phyloP scores from a whole-genome alignment of 1,140 invertebrate genomes.

The Sarcophaga peregrina region DNA sequence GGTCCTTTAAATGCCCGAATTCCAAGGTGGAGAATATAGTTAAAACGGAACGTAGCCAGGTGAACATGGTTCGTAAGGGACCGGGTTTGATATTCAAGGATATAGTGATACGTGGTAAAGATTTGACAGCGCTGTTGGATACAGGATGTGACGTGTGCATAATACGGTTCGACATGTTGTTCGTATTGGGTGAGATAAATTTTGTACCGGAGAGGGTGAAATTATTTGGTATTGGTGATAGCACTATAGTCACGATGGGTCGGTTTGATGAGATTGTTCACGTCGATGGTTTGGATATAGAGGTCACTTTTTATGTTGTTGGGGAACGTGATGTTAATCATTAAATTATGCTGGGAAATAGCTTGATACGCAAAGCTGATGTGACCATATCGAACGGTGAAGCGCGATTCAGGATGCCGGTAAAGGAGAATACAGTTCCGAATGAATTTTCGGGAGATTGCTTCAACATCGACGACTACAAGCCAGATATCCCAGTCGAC shows the following conservation, averaged over 20 bases:
- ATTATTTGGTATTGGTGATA: neutral
- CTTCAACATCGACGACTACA: neutral
- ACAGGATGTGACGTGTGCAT: neutral
- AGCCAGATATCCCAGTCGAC: too few species aligned
- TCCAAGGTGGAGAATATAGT: neutral
- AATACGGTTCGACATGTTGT: neutral
- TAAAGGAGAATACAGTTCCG: neutral
- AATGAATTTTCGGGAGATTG: neutral
- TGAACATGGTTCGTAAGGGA: neutral
- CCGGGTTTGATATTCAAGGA: neutral
- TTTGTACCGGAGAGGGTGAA: neutral
- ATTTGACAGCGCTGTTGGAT: neutral
- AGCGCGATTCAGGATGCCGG: neutral
- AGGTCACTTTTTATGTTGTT: neutral
- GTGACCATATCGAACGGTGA: neutral
- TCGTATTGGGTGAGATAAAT: neutral
- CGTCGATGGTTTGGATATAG: neutral
- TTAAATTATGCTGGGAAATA: neutral
- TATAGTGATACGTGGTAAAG: neutral
- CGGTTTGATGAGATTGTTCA: neutral
- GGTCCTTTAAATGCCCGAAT: neutral
- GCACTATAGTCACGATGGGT: neutral
- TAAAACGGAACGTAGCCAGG: neutral
- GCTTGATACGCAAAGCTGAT: neutral
- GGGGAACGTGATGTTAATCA: neutral